Conservation (phyloP, 2,888 invertebrate genomes). For the Drepanosiphum platanoidis region DNA sequence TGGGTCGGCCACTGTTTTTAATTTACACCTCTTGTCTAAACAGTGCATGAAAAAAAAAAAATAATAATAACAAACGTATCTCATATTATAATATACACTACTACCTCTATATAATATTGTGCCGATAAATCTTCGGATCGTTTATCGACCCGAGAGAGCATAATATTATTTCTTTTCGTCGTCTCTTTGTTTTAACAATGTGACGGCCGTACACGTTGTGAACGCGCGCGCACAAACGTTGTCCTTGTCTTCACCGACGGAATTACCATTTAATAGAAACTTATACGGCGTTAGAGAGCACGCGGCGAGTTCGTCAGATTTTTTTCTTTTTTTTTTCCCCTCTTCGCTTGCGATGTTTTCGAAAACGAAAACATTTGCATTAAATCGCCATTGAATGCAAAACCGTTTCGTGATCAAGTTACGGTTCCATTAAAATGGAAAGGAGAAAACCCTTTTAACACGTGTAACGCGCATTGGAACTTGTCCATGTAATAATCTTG, state of each 20-base stretch:
- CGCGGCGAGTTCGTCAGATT: background rate
- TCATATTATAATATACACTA: background rate
- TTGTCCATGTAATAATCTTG: slow-evolving; percentile 28
- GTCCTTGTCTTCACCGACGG: slow-evolving; percentile 5
- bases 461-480: slow-evolving; percentile 46
- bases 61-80: slow-evolving; percentile 26
- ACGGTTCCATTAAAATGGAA: slow-evolving; percentile 17
- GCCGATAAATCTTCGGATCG: background rate
- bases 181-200: slow-evolving; percentile 36
- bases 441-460: slow-evolving; percentile 50
- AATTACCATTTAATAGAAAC: slow-evolving; percentile 16
- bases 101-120: too few relatives aligned
- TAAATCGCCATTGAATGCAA: slow-evolving; percentile 60
- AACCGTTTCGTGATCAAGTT: slow-evolving; percentile 57
- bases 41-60: slow-evolving; percentile 19
- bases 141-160: background rate
- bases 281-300: background rate
- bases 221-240: background rate
- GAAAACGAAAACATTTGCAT: slow-evolving; percentile 50
- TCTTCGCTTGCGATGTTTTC: background rate
- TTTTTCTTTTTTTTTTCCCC: too few relatives aligned
- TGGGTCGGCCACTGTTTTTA: slow-evolving; percentile 49
- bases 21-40: slow-evolving; percentile 44
- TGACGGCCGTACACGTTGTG: background rate
- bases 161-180: slow-evolving; percentile 7